Evolutionary conservation across 2,113 vertebrate species (phyloP).

Genomic region (Sigmodon hispidus): DNA sequence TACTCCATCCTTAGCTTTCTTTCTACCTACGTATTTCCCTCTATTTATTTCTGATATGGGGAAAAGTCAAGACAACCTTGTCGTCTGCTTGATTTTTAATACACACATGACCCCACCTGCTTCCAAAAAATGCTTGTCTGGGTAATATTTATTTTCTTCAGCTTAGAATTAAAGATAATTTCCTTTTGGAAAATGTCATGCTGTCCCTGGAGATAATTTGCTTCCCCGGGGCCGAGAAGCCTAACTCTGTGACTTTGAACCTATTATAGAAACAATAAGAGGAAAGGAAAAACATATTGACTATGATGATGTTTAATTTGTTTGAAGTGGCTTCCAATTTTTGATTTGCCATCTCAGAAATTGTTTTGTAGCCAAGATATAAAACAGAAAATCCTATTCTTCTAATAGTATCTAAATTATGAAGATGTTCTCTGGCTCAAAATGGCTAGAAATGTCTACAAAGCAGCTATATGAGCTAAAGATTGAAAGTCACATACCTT

Average conservation of each 20-base stretch:
- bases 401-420: slow-evolving; percentile 35
- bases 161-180: slow-evolving; percentile 61
- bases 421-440: slow-evolving; percentile 10
- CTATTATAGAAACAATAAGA: slow-evolving; percentile 58
- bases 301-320: slow-evolving; percentile 50
- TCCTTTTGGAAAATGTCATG: slow-evolving; percentile 53
- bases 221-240: slow-evolving; percentile 11
- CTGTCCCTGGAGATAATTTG: slow-evolving; percentile 53
- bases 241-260: slow-evolving; percentile 34
- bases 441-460: slow-evolving; percentile 44
- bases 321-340: slow-evolving; percentile 57
- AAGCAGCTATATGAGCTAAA: slow-evolving; percentile 45
- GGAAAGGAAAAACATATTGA: slow-evolving; percentile 49
- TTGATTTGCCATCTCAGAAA: slow-evolving; percentile 48
- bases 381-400: slow-evolving; percentile 54
- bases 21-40: background rate
- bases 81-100: slow-evolving; percentile 63
- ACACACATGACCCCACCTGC: background rate
- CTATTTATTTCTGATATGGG: slow-evolving; percentile 51
- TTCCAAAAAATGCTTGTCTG: slow-evolving; percentile 61
- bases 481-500: slow-evolving; percentile 47
- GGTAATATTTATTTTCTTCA: slow-evolving; percentile 56
- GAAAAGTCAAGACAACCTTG: slow-evolving; percentile 26
- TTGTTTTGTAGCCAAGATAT: slow-evolving; percentile 41
- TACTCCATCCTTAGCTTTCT: slow-evolving; percentile 9